Conservation (phyloP, 2,888 invertebrate genomes). For the Hemistola chrysoprasaria region DNA sequence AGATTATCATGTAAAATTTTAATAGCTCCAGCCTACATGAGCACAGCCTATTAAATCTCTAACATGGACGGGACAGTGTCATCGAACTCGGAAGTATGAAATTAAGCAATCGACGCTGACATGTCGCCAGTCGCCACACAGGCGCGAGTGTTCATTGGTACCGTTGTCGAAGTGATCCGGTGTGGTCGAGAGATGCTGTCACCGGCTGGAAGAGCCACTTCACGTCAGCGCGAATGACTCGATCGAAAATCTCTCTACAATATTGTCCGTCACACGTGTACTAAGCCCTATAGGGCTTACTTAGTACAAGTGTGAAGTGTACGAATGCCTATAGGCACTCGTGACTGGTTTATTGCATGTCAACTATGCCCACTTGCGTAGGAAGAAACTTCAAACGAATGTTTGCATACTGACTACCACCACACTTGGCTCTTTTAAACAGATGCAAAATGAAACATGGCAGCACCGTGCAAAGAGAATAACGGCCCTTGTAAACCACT, state of each 20-base stretch:
- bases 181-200: conserved; percentile 44
- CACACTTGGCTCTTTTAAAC: conserved; percentile 25
- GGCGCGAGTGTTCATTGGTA: conserved; percentile 34
- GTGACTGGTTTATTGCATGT: conserved; percentile 50
- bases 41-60: conserved; percentile 10
- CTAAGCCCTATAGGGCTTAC: no score
- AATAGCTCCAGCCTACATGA: conserved; percentile 5
- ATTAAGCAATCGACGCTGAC: conserved; percentile 30
- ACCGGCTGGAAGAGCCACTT: conserved; percentile 41
- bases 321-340: no score
- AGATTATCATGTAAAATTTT: neutral
- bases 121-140: conserved; percentile 37
- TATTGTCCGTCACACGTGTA: conserved; percentile 35
- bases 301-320: no score
- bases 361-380: conserved; percentile 43
- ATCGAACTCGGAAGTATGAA: conserved; percentile 28
- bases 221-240: conserved; percentile 39
- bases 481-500: conserved; percentile 44
- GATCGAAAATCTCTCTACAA: conserved; percentile 39
- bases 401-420: conserved; percentile 21
- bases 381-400: conserved; percentile 38
- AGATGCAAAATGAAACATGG: conserved; percentile 30
- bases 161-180: conserved; percentile 36
- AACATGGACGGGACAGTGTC: conserved; percentile 20
- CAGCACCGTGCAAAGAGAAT: conserved; percentile 34